Conservation (phyloP, 2,888 invertebrate species). For the Hirtodrosophila cameraria region DNA sequence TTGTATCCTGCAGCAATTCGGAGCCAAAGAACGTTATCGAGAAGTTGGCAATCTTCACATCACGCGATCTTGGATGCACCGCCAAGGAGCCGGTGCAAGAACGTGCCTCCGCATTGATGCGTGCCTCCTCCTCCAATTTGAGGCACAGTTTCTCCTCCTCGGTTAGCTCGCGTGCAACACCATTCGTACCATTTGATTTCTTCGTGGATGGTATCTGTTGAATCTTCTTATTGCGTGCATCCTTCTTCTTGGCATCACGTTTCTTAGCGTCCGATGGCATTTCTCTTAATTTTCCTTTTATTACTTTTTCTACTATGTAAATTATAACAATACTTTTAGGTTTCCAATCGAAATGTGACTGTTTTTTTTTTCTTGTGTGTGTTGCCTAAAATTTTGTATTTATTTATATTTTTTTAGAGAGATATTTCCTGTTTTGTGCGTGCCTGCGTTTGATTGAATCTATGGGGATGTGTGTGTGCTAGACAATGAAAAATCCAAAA, state of each 20-base stretch:
- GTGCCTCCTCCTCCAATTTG: slow-evolving; percentile 95
- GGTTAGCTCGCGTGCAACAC: slow-evolving; percentile 84
- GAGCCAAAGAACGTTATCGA: slow-evolving; percentile 99
- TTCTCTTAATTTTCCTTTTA: slow-evolving; percentile 16
- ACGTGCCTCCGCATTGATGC: slow-evolving; percentile 95
- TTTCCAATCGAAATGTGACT: slow-evolving; percentile 33
- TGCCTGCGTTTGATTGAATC: background rate
- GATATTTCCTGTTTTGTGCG: slow-evolving; percentile 5
- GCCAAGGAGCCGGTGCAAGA: slow-evolving; percentile 97
- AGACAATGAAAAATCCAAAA: slow-evolving; percentile 21
- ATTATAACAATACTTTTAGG: slow-evolving; percentile 37
- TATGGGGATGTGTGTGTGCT: slow-evolving; percentile 4
- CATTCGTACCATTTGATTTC: slow-evolving; percentile 86
- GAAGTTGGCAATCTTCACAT: slow-evolving; percentile 97
- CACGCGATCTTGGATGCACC: slow-evolving; percentile 97
- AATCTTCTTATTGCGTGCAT: slow-evolving; percentile 88
- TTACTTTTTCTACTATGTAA: background rate
- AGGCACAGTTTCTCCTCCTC: slow-evolving; percentile 91
- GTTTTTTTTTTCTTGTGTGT: slow-evolving; percentile 4
- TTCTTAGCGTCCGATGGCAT: slow-evolving; percentile 99
- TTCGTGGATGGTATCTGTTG: slow-evolving; percentile 84
- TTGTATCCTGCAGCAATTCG: slow-evolving; percentile 97
- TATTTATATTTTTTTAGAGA: background rate
- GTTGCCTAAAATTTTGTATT: slow-evolving; percentile 31
- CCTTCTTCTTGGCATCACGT: slow-evolving; percentile 98